Conservation (phyloP, 2,888 invertebrate species). For the Melinaea marsaeus region DNA sequence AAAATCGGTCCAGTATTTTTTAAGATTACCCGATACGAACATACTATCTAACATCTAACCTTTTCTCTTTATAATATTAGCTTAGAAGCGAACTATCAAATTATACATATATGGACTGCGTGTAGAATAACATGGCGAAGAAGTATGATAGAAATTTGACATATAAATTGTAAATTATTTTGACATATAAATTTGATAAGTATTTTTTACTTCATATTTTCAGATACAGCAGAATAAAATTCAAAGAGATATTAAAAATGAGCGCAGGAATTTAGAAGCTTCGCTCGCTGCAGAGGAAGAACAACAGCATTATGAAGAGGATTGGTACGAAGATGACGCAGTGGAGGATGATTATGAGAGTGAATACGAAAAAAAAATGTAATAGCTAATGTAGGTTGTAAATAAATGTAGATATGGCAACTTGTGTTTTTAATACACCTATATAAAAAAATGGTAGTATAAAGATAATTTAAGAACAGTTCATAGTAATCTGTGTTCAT, state of each 20-base stretch:
- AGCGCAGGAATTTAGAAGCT: constrained; percentile 35
- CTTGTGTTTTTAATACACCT: too few species aligned
- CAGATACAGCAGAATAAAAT: constrained; percentile 63
- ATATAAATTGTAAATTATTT: background rate
- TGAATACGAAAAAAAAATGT: constrained; percentile 16
- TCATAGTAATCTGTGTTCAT: too few species aligned
- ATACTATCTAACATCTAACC: too few species aligned
- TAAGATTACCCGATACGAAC: too few species aligned
- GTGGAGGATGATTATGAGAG: constrained; percentile 36
- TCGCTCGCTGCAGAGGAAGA: constrained; percentile 14
- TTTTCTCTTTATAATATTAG: too few species aligned
- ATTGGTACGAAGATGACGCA: constrained; percentile 29
- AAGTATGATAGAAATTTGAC: background rate
- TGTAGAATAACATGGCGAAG: too few species aligned
- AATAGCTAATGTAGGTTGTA: background rate
- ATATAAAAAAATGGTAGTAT: too few species aligned
- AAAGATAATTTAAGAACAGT: too few species aligned
- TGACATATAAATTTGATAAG: background rate
- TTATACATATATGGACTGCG: too few species aligned
- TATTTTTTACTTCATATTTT: constrained; percentile 25
- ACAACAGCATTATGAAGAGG: constrained; percentile 14
- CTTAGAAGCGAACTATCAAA: too few species aligned
- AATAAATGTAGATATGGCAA: background rate
- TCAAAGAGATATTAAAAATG: constrained; percentile 45
- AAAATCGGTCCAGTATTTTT: too few species aligned